Base-by-base conservation (phyloP, 92 coral and sea anemone genomes). In the Pocillopora meandrina region DNA sequence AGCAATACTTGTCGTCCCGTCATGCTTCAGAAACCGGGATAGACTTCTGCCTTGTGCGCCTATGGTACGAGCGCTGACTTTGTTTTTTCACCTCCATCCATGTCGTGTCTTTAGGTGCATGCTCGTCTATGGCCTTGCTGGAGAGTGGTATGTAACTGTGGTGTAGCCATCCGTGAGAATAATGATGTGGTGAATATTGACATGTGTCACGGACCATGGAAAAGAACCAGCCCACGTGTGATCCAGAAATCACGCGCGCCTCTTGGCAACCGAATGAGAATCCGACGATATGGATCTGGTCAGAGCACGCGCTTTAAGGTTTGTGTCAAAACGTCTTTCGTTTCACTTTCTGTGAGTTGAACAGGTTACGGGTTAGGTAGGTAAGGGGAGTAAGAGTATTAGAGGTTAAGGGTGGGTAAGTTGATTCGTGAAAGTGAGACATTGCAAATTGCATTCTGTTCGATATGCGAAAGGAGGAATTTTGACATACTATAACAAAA, bases 81-180 rank as follows among this genome's bases (percentile, higher is more conserved):
- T 52, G 31, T 17, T 63, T 52, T 26, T 31, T 36, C 4, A 64
- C 42, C 23, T 4, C 5, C 36, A 13, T 59, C 1, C 7, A 42
- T 42, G 52, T 42, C 52, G 52, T 80, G 63, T 73, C 16, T 35
- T 57, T 64, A 94, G 98, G 93, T 94, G 36, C 98, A 94, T 61
- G 90, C 94, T 6, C 98, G 98, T 60, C 82, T 92, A 75, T 94
- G 98, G 98, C 95, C 93, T 16, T 94, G 98, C 76, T 94, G 98
- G 98, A 74, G 95, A 16, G 98, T 94, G 52, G 93, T 92, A 66
- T 94, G 98, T 87, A 94, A 94, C 90, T 94, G 98, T 49, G 98
- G 98, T 56, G 93, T 94, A 21, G 95, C 94, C 56, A 83, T 94
- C 31, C 95, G 98, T 10, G 94, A 94, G 84, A 85, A 92, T 70